These are phyloP conservation scores for Arvicanthis niloticus DNA, from an alignment of 2,113 vertebrate genomes.

Conservation along the genomic window DNA sequence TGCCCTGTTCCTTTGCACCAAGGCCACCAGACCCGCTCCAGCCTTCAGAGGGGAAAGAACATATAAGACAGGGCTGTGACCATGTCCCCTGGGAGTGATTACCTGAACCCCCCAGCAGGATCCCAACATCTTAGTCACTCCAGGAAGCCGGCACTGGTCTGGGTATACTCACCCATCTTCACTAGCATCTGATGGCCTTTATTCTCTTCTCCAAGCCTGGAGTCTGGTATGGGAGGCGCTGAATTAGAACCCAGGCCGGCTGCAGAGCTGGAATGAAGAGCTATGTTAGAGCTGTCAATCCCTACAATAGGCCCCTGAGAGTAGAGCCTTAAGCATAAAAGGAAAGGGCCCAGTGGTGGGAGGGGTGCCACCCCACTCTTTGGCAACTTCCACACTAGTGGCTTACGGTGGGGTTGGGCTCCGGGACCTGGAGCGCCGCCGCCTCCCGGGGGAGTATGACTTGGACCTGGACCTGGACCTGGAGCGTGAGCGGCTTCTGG, in stretches of 20 bases:
- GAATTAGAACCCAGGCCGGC: conserved; percentile 91
- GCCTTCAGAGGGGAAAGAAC: conserved; percentile 84
- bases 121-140: too few relatives aligned
- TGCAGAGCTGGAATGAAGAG: conserved; percentile 87
- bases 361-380: background rate
- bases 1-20: conserved; percentile 98
- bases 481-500: conserved; percentile 91
- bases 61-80: background rate
- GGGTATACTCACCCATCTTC: conserved; percentile 90
- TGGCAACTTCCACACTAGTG: background rate
- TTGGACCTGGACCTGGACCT: conserved; percentile 92
- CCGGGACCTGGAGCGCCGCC: conserved; percentile 89
- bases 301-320: background rate
- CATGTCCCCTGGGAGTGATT: background rate
- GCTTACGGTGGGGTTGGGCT: conserved; percentile 96
- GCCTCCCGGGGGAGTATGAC: conserved; percentile 91
- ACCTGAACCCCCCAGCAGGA: background rate
- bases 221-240: conserved; percentile 88
- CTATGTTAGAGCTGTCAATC: background rate
- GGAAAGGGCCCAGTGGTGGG: background rate
- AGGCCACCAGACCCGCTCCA: conserved; percentile 98
- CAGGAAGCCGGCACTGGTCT: too few relatives aligned
- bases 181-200: conserved; percentile 96
- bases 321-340: background rate
- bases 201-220: conserved; percentile 96